Evolutionary conservation across 2,113 vertebrate genomes (phyloP), one percentile per base, ranked within the genome.

Genomic region (Platichthys stellatus): DNA sequence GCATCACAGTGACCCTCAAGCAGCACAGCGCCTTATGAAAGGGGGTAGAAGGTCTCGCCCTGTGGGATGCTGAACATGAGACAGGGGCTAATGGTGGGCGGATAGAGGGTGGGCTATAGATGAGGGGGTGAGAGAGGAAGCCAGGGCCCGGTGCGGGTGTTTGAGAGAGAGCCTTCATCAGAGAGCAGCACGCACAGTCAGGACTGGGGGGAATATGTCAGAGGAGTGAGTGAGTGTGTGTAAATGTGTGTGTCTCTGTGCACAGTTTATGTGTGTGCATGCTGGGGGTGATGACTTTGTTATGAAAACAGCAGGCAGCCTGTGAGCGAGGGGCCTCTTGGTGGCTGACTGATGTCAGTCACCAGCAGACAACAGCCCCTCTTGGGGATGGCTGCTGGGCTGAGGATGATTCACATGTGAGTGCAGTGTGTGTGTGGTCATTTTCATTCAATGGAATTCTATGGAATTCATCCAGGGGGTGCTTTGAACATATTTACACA

Each of bases 311-410:
- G 79, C 69, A 74, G 87, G 81, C 86, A 77, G 79, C 58, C 69
- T 45, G 78, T 35, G 35, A 79, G 65, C 7, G 26, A 78, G 74
- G 82, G 79, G 70, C 77, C 69, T 82, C 80, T 72, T 67, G 43
- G 85, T 74, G 79, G 68, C 63, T 83, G 82, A 90, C 87, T 86
- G 86, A 92, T 90, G 86, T 92, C 89, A 87, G 74, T 91, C 87
- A 85, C 84, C 67, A 66, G 63, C 17, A 49, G 76, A 88, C 86
- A 78, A 65, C 62, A 58, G 61, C 47, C 65, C 78, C 74, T 74
- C 68, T 38, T 23, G 63, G 61, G 76, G 74, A 84, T 28, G 51
- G 59, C 45, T 63, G 69, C 68, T 73, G 49, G 12, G 58, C 73
- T 63, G 72, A 85, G 74, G 81, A 69, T 60, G 69, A 69, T 61